These are phyloP conservation scores for Brachionus plicatilis DNA, from an alignment of 1,140 invertebrate species.

Conservation along the genomic window DNA sequence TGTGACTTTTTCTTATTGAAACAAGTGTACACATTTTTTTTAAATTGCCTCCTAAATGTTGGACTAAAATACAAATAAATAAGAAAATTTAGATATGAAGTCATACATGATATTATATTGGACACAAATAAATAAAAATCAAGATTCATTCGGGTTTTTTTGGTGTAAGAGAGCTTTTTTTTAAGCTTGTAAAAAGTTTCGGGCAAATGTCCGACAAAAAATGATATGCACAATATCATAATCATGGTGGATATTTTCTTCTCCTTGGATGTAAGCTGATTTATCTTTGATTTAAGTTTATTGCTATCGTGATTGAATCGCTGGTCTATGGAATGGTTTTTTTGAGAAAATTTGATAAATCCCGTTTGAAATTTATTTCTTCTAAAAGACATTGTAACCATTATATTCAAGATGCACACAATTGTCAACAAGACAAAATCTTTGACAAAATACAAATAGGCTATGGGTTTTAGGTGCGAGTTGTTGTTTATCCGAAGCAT, in stretches of 20 bases:
- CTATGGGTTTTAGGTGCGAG: not conserved
- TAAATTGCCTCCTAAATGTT: conserved; percentile 11
- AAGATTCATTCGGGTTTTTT: not conserved
- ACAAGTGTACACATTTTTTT: not conserved
- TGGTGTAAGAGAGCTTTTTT: conserved; percentile 1
- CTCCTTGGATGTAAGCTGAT: not conserved
- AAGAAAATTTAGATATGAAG: conserved; percentile 13
- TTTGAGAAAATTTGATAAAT: not conserved
- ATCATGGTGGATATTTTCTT: conserved; percentile 11
- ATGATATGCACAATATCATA: not conserved
- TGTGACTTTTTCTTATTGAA: no score
- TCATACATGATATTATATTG: not conserved
- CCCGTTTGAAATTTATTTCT: not conserved
- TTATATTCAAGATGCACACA: not conserved
- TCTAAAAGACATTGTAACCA: not conserved
- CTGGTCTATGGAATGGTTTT: not conserved
- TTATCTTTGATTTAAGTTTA: not conserved
- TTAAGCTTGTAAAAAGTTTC: conserved; percentile 14
- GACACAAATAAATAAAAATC: not conserved
- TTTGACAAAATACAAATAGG: conserved; percentile 14
- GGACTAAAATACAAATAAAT: conserved; percentile 21
- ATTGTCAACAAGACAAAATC: not conserved
- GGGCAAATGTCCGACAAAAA: not conserved
- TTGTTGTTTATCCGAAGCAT: not conserved
- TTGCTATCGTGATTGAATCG: not conserved